Evolutionary conservation across 2,113 vertebrate genomes (phyloP).

Genomic region (Actinemys pallida): DNA sequence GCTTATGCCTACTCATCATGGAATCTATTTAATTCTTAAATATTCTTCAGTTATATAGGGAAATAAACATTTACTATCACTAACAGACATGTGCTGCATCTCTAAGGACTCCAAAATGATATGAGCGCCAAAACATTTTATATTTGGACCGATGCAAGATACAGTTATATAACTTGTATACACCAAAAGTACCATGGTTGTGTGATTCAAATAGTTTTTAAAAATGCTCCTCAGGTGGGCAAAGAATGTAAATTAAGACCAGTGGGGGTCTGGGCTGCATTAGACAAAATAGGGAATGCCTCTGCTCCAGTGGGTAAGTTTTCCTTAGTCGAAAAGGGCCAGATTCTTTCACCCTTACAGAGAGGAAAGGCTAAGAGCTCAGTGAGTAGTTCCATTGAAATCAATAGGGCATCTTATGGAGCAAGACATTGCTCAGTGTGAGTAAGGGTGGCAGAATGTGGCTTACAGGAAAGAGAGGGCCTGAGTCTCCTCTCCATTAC

Average conservation of each 20-base stretch:
- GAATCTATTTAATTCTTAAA: neutral
- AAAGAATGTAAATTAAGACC: neutral
- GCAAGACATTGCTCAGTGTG: neutral
- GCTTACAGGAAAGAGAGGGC: neutral
- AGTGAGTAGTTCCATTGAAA: neutral
- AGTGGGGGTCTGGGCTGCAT: neutral
- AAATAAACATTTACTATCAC: neutral
- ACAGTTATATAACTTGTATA: neutral
- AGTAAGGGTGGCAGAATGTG: neutral
- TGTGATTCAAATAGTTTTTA: neutral
- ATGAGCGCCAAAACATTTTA: neutral
- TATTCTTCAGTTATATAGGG: slow-evolving; percentile 1
- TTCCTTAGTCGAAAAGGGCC: neutral
- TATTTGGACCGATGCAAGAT: accelerated
- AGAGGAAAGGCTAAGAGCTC: neutral
- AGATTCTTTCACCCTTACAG: neutral
- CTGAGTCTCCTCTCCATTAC: neutral
- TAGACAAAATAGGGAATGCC: neutral
- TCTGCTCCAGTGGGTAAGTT: slow-evolving; percentile 12
- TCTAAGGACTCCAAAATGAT: neutral
- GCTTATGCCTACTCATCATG: neutral
- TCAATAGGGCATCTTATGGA: neutral
- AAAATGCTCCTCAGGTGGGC: neutral
- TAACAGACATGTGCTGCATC: neutral
- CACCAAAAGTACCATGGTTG: neutral